Evolutionary conservation across 2,888 invertebrate species (phyloP).

Genomic region (Drosophila bunnanda): DNA sequence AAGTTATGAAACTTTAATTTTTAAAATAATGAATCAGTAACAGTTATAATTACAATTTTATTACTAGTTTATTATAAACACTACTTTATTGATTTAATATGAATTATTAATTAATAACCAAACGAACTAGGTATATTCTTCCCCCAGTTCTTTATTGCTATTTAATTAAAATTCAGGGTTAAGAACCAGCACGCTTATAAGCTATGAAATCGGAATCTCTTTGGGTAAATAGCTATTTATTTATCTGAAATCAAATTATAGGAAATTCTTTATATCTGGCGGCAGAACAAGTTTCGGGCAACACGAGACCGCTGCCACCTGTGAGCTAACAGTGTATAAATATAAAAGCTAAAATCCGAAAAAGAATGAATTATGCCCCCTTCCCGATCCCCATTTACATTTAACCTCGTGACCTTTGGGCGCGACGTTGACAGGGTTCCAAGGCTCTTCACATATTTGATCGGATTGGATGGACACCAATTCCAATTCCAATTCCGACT

Average conservation of each 20-base stretch:
- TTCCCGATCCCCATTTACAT: constrained; percentile 26
- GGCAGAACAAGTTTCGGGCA: constrained; percentile 44
- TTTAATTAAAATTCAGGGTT: constrained; percentile 6
- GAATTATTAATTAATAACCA: background rate
- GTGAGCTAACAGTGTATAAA: constrained; percentile 30
- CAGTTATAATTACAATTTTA: background rate
- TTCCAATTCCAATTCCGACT: background rate
- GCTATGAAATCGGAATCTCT: constrained; percentile 8
- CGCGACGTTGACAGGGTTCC: constrained; percentile 8
- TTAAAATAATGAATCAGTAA: background rate
- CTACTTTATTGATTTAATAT: background rate
- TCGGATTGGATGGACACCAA: no score
- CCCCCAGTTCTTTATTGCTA: background rate
- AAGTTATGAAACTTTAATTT: background rate
- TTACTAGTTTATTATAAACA: no score
- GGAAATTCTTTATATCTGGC: constrained; percentile 37
- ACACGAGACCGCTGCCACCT: constrained; percentile 20
- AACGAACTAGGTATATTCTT: background rate
- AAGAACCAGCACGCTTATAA: background rate
- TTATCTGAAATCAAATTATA: constrained; percentile 19
- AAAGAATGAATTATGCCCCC: constrained; percentile 10
- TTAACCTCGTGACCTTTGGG: constrained; percentile 37
- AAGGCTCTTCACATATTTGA: constrained; percentile 5
- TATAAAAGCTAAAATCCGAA: constrained; percentile 10
- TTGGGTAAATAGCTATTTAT: constrained; percentile 6